Percentiles rank a stretch among this genome's conserved stretches.
Evolutionary conservation across 2,888 invertebrate genomes (phyloP).

Genomic region (Pseudococcus viburni): DNA sequence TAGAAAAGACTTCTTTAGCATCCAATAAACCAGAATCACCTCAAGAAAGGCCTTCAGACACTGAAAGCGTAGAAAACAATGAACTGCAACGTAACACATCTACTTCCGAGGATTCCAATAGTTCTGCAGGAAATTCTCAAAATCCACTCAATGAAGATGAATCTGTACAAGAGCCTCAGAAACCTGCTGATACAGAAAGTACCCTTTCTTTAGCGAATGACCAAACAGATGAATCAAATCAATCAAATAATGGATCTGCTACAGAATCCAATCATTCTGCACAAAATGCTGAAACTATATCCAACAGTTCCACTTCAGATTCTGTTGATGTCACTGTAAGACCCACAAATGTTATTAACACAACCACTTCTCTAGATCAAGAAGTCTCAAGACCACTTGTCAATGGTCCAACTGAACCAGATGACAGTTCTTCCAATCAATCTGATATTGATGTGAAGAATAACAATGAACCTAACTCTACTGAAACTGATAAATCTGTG

Average conservation of each 20-base stretch:
- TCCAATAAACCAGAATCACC: not conserved
- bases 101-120: not conserved
- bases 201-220: not conserved
- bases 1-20: not conserved
- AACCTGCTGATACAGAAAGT: not conserved
- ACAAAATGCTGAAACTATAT: not conserved
- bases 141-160: not conserved
- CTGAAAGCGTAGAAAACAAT: slow-evolving; percentile 39
- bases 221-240: not conserved
- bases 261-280: not conserved
- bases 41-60: not conserved
- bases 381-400: not conserved
- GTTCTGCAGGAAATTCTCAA: not conserved
- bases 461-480: not conserved
- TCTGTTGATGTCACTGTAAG: not conserved
- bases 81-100: not conserved
- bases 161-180: not conserved
- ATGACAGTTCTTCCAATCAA: not conserved
- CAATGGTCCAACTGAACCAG: not conserved
- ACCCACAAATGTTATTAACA: not conserved
- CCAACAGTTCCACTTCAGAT: not conserved
- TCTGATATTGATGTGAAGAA: not conserved
- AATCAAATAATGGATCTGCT: not conserved
- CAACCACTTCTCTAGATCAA: not conserved
- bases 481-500: not conserved